These are phyloP conservation scores for Penaeus japonicus DNA, from an alignment of 1,140 invertebrate genomes.

Conservation along the genomic window DNA sequence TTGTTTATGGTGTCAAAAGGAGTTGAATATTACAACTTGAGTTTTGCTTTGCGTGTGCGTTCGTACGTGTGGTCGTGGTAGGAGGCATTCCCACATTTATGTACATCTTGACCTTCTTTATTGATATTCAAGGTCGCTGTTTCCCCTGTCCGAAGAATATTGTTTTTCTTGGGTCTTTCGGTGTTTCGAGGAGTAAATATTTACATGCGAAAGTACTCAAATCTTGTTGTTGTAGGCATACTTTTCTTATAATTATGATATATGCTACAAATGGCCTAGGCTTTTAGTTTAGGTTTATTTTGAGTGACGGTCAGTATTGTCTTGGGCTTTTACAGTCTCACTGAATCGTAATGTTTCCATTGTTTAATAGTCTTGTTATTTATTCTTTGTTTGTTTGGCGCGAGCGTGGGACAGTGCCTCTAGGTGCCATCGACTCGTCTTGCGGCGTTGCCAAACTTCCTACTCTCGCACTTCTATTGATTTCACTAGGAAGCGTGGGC, in stretches of 20 bases:
- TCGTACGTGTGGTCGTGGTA: no score
- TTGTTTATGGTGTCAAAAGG: no score
- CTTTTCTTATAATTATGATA: not conserved
- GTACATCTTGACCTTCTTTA: no score
- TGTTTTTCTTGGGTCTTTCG: no score
- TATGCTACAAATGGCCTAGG: not conserved
- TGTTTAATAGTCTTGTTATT: constrained; percentile 45
- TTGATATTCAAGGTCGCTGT: no score
- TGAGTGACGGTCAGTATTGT: not conserved
- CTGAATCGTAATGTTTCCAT: constrained; percentile 3
- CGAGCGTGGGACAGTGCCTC: constrained; percentile 54
- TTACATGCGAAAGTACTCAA: no score
- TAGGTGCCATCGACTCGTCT: constrained; percentile 51
- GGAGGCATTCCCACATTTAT: no score
- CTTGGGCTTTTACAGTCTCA: not conserved
- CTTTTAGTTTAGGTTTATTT: no score
- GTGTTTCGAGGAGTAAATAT: no score
- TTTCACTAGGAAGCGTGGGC: constrained; percentile 29
- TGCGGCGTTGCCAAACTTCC: constrained; percentile 28
- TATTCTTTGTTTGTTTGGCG: constrained; percentile 54
- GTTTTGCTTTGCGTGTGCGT: no score
- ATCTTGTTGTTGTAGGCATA: not conserved
- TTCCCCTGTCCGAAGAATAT: no score
- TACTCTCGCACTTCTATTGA: constrained; percentile 36
- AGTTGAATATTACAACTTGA: no score